phyloP scores from a whole-genome alignment of 2,113 vertebrate genomes.

The Sterrhoptilus dennistouni region DNA sequence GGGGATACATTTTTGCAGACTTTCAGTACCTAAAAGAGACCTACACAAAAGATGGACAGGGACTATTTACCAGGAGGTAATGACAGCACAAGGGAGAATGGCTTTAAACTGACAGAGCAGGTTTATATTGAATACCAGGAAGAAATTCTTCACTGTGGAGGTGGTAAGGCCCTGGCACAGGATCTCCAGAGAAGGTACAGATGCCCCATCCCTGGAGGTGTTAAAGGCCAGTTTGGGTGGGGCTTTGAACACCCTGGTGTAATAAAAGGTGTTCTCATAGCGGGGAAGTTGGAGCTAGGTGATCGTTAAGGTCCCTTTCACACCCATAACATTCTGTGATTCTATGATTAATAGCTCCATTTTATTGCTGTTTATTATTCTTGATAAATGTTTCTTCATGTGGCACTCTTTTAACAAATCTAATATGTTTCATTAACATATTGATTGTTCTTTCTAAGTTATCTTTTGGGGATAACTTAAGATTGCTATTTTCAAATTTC shows the following conservation, averaged over 20 bases:
- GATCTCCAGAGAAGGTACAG: not conserved
- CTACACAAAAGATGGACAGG: not conserved
- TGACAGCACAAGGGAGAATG: no score
- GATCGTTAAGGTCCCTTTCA: not conserved
- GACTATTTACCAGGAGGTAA: not conserved
- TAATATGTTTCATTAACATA: not conserved
- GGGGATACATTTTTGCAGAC: not conserved
- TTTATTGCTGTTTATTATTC: not conserved
- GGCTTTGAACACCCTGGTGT: not conserved
- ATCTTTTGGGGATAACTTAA: not conserved
- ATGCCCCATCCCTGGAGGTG: not conserved
- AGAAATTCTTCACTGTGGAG: not conserved
- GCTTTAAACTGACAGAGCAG: not conserved
- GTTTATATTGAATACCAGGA: not conserved
- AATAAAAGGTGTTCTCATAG: not conserved
- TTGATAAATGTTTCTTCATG: not conserved
- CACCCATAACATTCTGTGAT: not conserved
- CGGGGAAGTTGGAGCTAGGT: not conserved
- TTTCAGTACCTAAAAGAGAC: not conserved
- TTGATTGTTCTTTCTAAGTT: not conserved
- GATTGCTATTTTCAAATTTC: not conserved
- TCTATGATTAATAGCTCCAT: not conserved
- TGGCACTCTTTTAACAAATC: not conserved
- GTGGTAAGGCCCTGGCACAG: not conserved
- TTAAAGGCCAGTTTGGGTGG: not conserved